A percentile compares a stretch with the other conserved stretches of the same genome.
These are phyloP conservation scores for Fulica atra DNA, from an alignment of 2,113 vertebrate genomes.

Conservation along the genomic window DNA sequence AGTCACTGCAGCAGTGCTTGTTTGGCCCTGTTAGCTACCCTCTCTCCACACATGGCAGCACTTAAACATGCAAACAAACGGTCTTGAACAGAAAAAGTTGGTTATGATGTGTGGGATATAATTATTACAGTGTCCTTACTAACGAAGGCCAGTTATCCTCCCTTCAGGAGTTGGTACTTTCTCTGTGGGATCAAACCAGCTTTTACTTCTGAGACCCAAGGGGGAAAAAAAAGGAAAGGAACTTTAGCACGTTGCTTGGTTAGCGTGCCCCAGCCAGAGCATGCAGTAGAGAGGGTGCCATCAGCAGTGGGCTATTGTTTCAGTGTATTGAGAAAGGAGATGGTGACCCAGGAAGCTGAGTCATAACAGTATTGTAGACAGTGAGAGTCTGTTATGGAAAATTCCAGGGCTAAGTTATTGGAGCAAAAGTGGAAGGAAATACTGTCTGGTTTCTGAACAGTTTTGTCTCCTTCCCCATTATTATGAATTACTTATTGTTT, in stretches of 20 bases:
- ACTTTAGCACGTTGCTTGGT: background rate
- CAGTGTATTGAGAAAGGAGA: background rate
- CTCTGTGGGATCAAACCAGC: background rate
- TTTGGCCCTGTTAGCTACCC: background rate
- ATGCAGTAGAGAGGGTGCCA: background rate
- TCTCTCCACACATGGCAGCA: background rate
- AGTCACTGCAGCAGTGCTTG: background rate
- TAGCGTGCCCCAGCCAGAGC: background rate
- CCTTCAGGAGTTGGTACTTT: slow-evolving; percentile 13
- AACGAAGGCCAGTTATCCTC: background rate
- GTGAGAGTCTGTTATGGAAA: slow-evolving; percentile 62
- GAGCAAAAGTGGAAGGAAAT: slow-evolving; percentile 50
- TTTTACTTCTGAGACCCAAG: background rate
- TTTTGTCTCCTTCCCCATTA: slow-evolving; percentile 42
- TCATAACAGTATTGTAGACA: slow-evolving; percentile 34
- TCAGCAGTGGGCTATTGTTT: slow-evolving; percentile 36
- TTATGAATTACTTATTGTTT: slow-evolving; percentile 61
- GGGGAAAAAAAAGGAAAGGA: background rate
- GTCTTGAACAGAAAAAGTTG: background rate
- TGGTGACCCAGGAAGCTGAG: slow-evolving; percentile 60
- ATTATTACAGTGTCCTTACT: background rate
- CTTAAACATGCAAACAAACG: background rate
- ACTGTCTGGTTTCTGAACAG: slow-evolving; percentile 31
- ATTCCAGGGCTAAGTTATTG: slow-evolving; percentile 51
- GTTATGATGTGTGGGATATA: background rate